Conservation (phyloP, 2,113 vertebrate genomes). For the Bagarius yarrelli region DNA sequence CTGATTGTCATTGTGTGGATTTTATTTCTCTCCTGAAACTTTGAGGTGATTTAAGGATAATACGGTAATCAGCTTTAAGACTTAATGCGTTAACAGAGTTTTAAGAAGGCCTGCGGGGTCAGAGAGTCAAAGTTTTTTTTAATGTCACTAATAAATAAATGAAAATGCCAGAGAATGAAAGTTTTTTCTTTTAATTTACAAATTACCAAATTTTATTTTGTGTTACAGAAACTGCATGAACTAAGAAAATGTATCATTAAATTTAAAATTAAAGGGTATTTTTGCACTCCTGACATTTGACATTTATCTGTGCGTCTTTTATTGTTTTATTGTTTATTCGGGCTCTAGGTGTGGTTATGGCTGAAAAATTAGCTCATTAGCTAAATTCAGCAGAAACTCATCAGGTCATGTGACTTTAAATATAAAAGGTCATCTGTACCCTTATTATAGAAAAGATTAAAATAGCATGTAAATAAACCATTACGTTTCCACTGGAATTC, state of each 20-base stretch:
- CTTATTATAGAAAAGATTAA: neutral
- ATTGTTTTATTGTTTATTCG: neutral
- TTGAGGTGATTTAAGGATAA: neutral
- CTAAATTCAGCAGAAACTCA: neutral
- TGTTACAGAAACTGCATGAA: neutral
- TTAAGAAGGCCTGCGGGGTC: no score
- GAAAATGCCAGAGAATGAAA: neutral
- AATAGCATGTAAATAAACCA: slow-evolving; percentile 10
- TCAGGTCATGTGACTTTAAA: neutral
- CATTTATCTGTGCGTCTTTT: neutral
- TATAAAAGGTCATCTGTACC: neutral
- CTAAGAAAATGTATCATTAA: neutral
- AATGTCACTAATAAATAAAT: neutral
- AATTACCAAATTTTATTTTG: neutral
- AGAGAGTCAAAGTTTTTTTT: neutral
- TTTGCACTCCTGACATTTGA: neutral
- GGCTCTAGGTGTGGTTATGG: neutral
- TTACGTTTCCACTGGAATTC: neutral
- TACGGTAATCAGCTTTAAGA: slow-evolving; percentile 58
- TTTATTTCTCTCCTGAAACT: neutral
- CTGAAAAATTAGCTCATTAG: neutral
- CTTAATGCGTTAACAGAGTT: slow-evolving; percentile 19
- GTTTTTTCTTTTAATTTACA: neutral
- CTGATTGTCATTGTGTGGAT: neutral
- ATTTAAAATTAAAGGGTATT: neutral